Conservation (phyloP, 2,113 vertebrate genomes). For the Spea multiplicata region DNA sequence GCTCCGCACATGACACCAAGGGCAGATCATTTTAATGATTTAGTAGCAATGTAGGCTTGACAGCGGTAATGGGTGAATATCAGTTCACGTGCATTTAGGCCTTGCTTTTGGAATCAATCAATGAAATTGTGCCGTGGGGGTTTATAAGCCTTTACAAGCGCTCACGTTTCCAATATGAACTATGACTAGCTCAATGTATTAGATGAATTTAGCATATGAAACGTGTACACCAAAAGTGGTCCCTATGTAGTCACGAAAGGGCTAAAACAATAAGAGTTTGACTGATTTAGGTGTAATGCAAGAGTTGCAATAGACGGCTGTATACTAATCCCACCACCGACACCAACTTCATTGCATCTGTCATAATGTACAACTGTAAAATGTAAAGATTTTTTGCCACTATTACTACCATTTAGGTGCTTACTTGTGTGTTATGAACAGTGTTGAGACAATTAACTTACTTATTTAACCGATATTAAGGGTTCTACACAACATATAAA, state of each 20-base stretch:
- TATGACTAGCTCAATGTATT: background rate
- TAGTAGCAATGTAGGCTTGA: background rate
- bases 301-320: background rate
- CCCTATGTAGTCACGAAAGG: background rate
- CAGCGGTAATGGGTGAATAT: background rate
- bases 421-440: too few species aligned
- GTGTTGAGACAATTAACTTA: too few species aligned
- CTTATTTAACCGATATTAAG: too few species aligned
- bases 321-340: background rate
- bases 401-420: too few species aligned
- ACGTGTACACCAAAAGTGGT: background rate
- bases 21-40: conserved; percentile 4
- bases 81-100: background rate
- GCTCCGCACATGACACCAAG: background rate
- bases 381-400: too few species aligned
- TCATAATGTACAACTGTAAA: too few species aligned
- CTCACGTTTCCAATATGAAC: background rate
- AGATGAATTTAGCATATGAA: background rate
- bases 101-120: conserved; percentile 1
- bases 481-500: too few species aligned
- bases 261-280: background rate
- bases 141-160: background rate
- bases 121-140: background rate
- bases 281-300: background rate
- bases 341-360: too few species aligned